These are phyloP conservation scores for Acrocyrtus sp. DNA, from an alignment of 2,888 invertebrate species.

Conservation along the genomic window DNA sequence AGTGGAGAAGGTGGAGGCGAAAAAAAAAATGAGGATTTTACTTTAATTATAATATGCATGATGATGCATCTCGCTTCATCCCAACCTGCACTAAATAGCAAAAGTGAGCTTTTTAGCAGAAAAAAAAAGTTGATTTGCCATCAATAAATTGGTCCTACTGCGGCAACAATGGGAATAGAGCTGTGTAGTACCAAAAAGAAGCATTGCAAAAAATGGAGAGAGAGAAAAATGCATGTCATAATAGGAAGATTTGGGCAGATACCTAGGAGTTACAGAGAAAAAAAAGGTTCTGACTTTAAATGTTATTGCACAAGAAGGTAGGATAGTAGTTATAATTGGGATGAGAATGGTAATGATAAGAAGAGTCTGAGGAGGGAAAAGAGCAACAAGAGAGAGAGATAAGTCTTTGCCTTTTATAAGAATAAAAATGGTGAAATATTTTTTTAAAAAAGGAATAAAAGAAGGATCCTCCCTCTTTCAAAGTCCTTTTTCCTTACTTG, in stretches of 20 bases:
- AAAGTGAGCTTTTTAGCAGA: not conserved
- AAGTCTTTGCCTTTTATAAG: slow-evolving; percentile 40
- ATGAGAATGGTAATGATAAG: not conserved
- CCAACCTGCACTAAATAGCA: not conserved
- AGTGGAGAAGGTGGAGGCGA: no score
- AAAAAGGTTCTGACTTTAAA: not conserved
- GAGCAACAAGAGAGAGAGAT: slow-evolving; percentile 5
- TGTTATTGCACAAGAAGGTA: not conserved
- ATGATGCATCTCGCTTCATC: not conserved
- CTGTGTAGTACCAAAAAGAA: not conserved
- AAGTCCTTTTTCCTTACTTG: slow-evolving; percentile 20
- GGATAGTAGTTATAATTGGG: not conserved
- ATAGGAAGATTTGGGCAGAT: slow-evolving; percentile 16
- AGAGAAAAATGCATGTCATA: slow-evolving; percentile 9
- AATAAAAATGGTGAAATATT: slow-evolving; percentile 17
- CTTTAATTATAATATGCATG: no score
- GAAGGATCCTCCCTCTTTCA: slow-evolving; percentile 49
- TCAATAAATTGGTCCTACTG: not conserved
- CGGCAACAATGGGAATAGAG: not conserved
- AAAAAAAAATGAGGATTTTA: no score
- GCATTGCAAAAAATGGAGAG: not conserved
- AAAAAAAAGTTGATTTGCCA: not conserved
- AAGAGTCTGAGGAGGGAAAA: not conserved
- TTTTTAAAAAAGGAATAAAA: slow-evolving; percentile 43
- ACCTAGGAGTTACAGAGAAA: not conserved